A percentile compares a stretch with the other conserved stretches of the same genome.
phyloP scores from a whole-genome alignment of 2,888 invertebrate genomes.

The Caenorhabditis panamensis region DNA sequence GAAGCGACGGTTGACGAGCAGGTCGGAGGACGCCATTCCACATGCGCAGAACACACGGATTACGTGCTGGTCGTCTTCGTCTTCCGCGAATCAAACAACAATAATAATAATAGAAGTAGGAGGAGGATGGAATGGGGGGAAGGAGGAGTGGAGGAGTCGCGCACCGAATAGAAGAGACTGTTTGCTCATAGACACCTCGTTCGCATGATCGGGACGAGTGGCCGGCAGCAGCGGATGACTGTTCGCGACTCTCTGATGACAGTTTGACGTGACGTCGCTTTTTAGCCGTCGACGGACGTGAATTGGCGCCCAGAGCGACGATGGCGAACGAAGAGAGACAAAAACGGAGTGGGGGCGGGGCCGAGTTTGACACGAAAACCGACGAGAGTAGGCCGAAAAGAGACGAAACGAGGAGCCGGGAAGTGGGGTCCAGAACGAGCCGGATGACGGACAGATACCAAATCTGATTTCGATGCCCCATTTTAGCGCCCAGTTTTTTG shows the following conservation, averaged over 20 bases:
- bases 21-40: slow-evolving; percentile 39
- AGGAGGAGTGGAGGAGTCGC: neutral
- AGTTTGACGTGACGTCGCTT: slow-evolving; percentile 40
- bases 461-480: slow-evolving; percentile 30
- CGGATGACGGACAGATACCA: slow-evolving; percentile 13
- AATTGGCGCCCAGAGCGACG: slow-evolving; percentile 4
- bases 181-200: slow-evolving; percentile 44
- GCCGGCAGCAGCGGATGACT: slow-evolving; percentile 10
- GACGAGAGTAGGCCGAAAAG: slow-evolving; percentile 29
- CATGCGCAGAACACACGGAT: neutral
- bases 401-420: slow-evolving; percentile 22
- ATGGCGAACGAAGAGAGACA: slow-evolving; percentile 17
- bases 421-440: slow-evolving; percentile 3
- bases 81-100: slow-evolving; percentile 18
- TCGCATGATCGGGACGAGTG: slow-evolving; percentile 21
- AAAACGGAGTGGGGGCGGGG: slow-evolving; percentile 14
- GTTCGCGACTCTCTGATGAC: slow-evolving; percentile 24
- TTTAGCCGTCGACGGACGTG: slow-evolving; percentile 24
- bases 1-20: slow-evolving; percentile 53
- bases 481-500: neutral
- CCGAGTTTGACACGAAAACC: slow-evolving; percentile 24
- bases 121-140: slow-evolving; percentile 13
- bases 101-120: slow-evolving; percentile 23
- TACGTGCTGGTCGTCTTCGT: slow-evolving; percentile 4
- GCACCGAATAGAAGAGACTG: no score